Evolutionary conservation across 2,888 invertebrate species (phyloP).

Genomic region (Nemotelus pantherinus): DNA sequence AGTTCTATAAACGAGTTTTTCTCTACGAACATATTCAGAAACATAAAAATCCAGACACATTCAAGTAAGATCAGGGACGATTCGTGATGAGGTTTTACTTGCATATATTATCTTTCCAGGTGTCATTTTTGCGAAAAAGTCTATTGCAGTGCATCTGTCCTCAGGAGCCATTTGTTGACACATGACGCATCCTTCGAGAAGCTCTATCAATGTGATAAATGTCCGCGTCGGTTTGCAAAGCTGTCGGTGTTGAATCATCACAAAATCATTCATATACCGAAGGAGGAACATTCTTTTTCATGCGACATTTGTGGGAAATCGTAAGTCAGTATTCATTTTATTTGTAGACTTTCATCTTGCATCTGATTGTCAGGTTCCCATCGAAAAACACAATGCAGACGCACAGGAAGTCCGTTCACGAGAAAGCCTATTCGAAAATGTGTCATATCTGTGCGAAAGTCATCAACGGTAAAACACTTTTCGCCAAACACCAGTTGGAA

Average conservation of each 20-base stretch:
- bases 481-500: constrained; percentile 59
- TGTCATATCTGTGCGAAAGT: constrained; percentile 62
- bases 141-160: constrained; percentile 61
- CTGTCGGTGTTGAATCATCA: constrained; percentile 61
- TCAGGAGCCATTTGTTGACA: constrained; percentile 60
- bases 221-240: constrained; percentile 61
- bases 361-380: constrained; percentile 31
- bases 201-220: constrained; percentile 60
- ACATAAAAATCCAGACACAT: constrained; percentile 62
- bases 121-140: constrained; percentile 61
- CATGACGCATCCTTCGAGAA: constrained; percentile 61
- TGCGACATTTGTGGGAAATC: constrained; percentile 59
- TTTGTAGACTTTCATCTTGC: not conserved
- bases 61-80: constrained; percentile 57
- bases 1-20: constrained; percentile 37
- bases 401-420: constrained; percentile 34
- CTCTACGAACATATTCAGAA: constrained; percentile 62
- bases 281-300: constrained; percentile 56
- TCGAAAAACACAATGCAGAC: constrained; percentile 30
- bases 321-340: constrained; percentile 51
- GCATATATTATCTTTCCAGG: constrained; percentile 50
- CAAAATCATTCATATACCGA: constrained; percentile 60
- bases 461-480: constrained; percentile 57
- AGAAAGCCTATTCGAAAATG: constrained; percentile 42
- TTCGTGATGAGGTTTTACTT: not conserved